Percentiles rank a stretch among this genome's conserved stretches.
These are phyloP conservation scores for Mythimna ferrago DNA, from an alignment of 2,888 invertebrate genomes.

Conservation along the genomic window DNA sequence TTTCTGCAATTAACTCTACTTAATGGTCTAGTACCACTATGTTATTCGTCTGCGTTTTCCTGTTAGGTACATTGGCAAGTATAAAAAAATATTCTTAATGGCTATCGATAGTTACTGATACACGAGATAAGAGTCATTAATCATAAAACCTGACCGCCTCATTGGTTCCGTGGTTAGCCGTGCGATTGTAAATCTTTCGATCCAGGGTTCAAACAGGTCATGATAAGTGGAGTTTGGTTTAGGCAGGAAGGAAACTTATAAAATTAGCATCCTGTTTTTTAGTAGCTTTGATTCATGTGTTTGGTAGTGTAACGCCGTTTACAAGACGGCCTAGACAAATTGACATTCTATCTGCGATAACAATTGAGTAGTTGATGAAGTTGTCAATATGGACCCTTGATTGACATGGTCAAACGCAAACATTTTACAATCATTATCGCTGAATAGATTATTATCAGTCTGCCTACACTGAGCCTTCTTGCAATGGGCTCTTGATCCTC, in stretches of 20 bases:
- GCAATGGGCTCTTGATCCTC: too few relatives aligned
- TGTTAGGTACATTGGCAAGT: slow-evolving; percentile 10
- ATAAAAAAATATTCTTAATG: slow-evolving; percentile 6
- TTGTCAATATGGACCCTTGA: background rate
- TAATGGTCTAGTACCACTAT: slow-evolving; percentile 2
- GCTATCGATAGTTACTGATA: slow-evolving; percentile 30
- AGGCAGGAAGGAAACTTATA: background rate
- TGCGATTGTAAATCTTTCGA: background rate
- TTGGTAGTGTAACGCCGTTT: background rate
- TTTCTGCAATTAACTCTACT: slow-evolving; percentile 31
- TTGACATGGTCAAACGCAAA: background rate
- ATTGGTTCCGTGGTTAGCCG: slow-evolving; percentile 17
- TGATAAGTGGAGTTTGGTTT: background rate
- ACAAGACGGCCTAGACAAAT: background rate
- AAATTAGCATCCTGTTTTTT: background rate
- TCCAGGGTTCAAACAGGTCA: slow-evolving; percentile 3
- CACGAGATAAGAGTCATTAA: slow-evolving; percentile 35
- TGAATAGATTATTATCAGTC: too few relatives aligned
- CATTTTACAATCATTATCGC: too few relatives aligned
- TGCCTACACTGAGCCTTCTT: too few relatives aligned
- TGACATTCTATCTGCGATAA: background rate
- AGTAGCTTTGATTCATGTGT: background rate
- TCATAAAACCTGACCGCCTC: slow-evolving; percentile 19
- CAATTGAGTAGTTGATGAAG: background rate
- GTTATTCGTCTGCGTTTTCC: slow-evolving; percentile 37